A percentile compares a stretch with the other conserved stretches of the same genome.
These are phyloP conservation scores for Noctua janthe DNA, from an alignment of 2,888 invertebrate species.

Conservation along the genomic window DNA sequence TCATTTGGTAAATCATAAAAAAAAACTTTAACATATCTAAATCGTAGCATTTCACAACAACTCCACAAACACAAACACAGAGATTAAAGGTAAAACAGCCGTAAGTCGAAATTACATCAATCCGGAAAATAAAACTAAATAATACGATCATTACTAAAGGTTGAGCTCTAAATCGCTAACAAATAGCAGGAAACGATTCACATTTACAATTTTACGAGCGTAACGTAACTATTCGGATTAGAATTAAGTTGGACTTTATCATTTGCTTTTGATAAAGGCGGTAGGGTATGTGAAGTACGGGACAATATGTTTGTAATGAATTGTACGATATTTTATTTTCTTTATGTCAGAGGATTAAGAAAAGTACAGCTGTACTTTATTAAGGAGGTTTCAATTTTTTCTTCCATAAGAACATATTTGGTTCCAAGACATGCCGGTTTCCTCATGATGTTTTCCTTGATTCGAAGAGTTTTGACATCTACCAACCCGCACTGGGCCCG, in stretches of 20 bases:
- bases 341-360: neutral
- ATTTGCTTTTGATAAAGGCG: slow-evolving; percentile 40
- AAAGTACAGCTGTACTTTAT: neutral
- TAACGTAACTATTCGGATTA: slow-evolving; percentile 52
- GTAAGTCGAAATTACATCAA: slow-evolving; percentile 40
- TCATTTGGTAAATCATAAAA: neutral
- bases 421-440: too few relatives aligned
- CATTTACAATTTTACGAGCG: slow-evolving; percentile 61
- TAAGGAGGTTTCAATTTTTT: neutral
- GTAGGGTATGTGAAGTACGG: neutral
- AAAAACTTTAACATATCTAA: neutral
- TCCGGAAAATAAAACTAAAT: slow-evolving; percentile 54
- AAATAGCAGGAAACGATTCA: slow-evolving; percentile 64
- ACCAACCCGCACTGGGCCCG: neutral
- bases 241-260: slow-evolving; percentile 57
- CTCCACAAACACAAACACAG: neutral
- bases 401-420: neutral
- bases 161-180: slow-evolving; percentile 60
- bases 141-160: slow-evolving; percentile 53
- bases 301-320: neutral
- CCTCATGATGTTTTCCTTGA: too few relatives aligned
- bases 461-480: too few relatives aligned
- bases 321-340: neutral
- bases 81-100: slow-evolving; percentile 30
- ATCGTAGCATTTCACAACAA: neutral